Evolutionary conservation across 1,140 invertebrate genomes (phyloP), one percentile per base, ranked within the genome.

Genomic region (Ips nitidus): DNA sequence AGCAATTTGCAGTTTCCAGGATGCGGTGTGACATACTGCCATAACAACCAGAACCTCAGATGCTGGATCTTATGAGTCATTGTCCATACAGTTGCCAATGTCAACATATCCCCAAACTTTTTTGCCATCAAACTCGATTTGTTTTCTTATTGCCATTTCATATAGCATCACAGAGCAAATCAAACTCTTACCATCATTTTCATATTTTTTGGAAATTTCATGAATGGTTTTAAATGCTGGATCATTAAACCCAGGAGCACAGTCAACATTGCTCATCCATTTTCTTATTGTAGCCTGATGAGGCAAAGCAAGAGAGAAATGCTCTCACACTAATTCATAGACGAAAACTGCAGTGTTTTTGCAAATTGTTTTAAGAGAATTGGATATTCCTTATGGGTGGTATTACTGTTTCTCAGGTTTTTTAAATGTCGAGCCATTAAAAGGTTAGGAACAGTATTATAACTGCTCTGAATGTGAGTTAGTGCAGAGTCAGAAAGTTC

Each of bases 201-300:
- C 52, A 69, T 47, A 58, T 63, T 50, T 40, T 64, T 7, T 8
- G 4, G 7, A 42, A 58, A 52, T 22, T 22, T 22, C 22, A 22
- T 53, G 42, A 75, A 53, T 66, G 76, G 71, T 40, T 66, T 50
- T 4, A 73, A 72, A 71, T 89, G 56, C 88, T 90, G 73, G 93
- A 95, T 47, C 59, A n/a, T 76, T 78, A 37, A 76, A 79, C 7
- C 77, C 77, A 8, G 76, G 75, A 52, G 72, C 67, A 22, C 75
- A 73, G 56, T 77, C 69, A 8, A 80, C 67, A 53, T 67, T 69
- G 7, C 6, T n/a, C 56, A 77, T 79, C 78, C 77, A 80, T 61
- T 74, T 77, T 4, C n/a, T 41, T 7, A 79, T 58, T 2, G 77
- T 80, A 57, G 70, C 65, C n/a, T 71, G 70, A 65, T 76, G 72